phyloP scores from a whole-genome alignment of 2,888 invertebrate genomes.

The Eilema caniola region DNA sequence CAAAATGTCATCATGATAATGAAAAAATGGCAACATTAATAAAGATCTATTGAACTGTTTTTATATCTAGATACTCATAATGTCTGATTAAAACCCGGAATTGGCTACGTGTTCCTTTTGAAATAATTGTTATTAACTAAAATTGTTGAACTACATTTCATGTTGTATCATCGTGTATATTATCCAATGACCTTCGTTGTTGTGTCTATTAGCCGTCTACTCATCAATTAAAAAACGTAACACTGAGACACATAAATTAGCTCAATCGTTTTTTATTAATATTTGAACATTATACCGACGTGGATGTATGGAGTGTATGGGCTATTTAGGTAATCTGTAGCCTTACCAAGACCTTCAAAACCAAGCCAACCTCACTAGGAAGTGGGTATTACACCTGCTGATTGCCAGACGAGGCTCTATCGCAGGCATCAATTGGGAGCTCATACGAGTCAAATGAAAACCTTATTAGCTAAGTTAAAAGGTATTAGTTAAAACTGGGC shows the following conservation, averaged over 20 bases:
- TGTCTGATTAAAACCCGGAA: slow-evolving; percentile 10
- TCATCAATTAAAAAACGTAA: slow-evolving; percentile 10
- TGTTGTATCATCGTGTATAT: slow-evolving; percentile 18
- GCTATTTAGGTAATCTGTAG: too few relatives aligned
- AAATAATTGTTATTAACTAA: slow-evolving; percentile 22
- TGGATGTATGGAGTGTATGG: too few relatives aligned
- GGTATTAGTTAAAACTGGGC: too few relatives aligned
- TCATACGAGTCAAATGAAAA: too few relatives aligned
- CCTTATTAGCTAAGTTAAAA: too few relatives aligned
- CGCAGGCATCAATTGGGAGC: too few relatives aligned
- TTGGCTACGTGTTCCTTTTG: slow-evolving; percentile 11
- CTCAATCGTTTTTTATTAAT: slow-evolving; percentile 11
- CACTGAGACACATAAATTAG: slow-evolving; percentile 13
- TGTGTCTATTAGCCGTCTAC: slow-evolving; percentile 16
- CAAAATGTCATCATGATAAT: background rate
- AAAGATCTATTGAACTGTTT: slow-evolving; percentile 6
- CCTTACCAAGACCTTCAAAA: too few relatives aligned
- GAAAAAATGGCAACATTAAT: slow-evolving; percentile 7
- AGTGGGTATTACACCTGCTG: too few relatives aligned
- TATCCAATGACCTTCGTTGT: slow-evolving; percentile 17
- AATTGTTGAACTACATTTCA: slow-evolving; percentile 20
- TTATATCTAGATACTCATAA: slow-evolving; percentile 12
- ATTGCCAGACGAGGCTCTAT: too few relatives aligned
- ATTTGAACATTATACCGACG: background rate
- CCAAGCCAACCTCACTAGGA: too few relatives aligned